These are phyloP conservation scores for Propithecus coquereli DNA, from an alignment of 2,113 vertebrate species.

Conservation along the genomic window DNA sequence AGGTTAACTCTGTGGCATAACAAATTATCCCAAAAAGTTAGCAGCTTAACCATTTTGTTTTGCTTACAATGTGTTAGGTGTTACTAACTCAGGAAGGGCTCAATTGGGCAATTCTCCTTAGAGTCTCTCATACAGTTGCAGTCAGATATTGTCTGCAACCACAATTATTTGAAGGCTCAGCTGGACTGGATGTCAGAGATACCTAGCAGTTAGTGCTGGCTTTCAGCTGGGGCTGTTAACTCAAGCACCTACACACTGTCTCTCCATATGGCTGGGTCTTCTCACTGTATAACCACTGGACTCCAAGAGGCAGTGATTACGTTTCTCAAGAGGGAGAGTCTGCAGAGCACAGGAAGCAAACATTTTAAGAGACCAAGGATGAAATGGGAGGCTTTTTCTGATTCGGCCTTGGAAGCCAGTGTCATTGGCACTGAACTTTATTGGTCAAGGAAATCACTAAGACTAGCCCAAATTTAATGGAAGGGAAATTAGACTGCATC, in stretches of 20 bases:
- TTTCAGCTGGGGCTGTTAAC: not conserved
- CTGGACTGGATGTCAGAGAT: not conserved
- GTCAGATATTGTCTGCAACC: not conserved
- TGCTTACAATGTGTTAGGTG: not conserved
- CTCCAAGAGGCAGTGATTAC: not conserved
- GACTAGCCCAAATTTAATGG: not conserved
- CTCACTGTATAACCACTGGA: not conserved
- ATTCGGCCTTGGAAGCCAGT: not conserved
- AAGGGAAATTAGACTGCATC: not conserved
- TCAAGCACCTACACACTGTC: not conserved
- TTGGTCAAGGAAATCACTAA: not conserved
- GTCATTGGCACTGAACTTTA: not conserved
- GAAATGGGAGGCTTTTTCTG: not conserved
- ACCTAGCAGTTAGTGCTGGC: not conserved
- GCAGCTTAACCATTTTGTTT: not conserved
- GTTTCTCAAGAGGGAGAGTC: not conserved
- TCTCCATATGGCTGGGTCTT: too few relatives aligned
- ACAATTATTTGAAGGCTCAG: not conserved
- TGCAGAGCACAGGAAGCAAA: not conserved
- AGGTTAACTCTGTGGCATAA: not conserved
- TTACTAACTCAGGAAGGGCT: not conserved
- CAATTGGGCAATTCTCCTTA: not conserved
- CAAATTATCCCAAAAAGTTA: not conserved
- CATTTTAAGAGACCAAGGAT: not conserved
- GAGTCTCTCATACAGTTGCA: not conserved